These are phyloP conservation scores for Paedocypris micromegethes DNA, from an alignment of 2,797 vertebrate genomes.

Conservation along the genomic window DNA sequence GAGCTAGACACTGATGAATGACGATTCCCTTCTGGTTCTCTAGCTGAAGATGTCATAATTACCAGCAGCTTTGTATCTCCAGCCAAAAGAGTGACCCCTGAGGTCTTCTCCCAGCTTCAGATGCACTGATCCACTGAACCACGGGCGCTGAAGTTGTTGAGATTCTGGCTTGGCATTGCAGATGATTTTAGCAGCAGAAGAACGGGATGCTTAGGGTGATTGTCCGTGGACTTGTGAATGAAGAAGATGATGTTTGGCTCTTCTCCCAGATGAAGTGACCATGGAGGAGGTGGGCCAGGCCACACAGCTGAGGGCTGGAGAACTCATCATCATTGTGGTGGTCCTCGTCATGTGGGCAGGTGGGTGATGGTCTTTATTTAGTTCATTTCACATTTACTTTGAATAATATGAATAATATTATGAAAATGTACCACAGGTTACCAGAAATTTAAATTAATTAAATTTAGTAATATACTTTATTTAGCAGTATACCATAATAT, in stretches of 20 bases:
- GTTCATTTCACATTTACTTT: not conserved
- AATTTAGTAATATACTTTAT: no score
- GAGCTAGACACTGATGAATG: constrained; percentile 19
- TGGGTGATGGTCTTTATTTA: constrained; percentile 54
- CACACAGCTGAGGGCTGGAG: constrained; percentile 83
- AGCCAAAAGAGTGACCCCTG: constrained; percentile 32
- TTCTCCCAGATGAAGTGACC: constrained; percentile 80
- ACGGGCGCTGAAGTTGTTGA: constrained; percentile 2
- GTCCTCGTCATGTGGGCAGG: constrained; percentile 98
- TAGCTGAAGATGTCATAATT: constrained; percentile 31
- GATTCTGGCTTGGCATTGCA: constrained; percentile 1
- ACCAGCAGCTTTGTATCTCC: constrained; percentile 29
- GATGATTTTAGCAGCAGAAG: no score
- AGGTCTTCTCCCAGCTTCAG: constrained; percentile 22
- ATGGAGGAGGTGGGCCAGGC: constrained; percentile 85
- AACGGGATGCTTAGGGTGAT: not conserved
- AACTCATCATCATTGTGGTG: constrained; percentile 92
- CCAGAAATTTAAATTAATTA: no score
- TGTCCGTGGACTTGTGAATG: constrained; percentile 8
- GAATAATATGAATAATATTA: no score
- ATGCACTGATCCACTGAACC: constrained; percentile 3
- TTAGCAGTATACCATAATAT: no score
- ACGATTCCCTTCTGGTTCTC: constrained; percentile 22
- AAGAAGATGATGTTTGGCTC: constrained; percentile 10
- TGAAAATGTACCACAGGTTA: not conserved